These are phyloP conservation scores for Paratilapia polleni DNA, from an alignment of 2,113 vertebrate genomes.

Conservation along the genomic window DNA sequence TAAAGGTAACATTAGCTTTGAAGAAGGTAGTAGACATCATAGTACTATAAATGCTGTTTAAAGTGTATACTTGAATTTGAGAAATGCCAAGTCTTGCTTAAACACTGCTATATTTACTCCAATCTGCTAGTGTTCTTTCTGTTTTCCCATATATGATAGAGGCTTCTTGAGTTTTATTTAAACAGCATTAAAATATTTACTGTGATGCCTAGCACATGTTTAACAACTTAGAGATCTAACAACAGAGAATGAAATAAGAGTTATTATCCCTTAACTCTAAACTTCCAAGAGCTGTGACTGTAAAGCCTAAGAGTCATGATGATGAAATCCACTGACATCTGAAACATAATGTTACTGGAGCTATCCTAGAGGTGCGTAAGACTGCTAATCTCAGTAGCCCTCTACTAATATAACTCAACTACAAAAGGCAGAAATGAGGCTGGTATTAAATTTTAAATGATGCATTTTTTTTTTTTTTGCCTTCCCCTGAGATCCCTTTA, in stretches of 20 bases:
- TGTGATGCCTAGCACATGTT: neutral
- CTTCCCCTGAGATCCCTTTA: constrained; percentile 1
- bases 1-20: neutral
- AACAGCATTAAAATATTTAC: neutral
- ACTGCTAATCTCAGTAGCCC: neutral
- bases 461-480: accelerated
- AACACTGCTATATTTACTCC: neutral
- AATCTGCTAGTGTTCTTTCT: neutral
- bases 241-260: too few relatives aligned
- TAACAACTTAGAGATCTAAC: neutral
- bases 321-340: constrained; percentile 5
- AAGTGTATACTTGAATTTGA: neutral
- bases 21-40: neutral
- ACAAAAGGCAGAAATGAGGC: neutral
- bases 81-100: neutral
- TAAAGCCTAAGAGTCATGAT: neutral
- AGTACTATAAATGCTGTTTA: neutral
- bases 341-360: neutral
- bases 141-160: neutral
- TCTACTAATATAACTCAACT: neutral
- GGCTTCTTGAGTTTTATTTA: neutral
- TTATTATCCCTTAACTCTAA: too few relatives aligned
- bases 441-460: neutral
- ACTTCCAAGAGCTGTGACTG: neutral
- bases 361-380: neutral